Evolutionary conservation across 2,113 vertebrate genomes (phyloP).

Genomic region (Oryzias javanicus): DNA sequence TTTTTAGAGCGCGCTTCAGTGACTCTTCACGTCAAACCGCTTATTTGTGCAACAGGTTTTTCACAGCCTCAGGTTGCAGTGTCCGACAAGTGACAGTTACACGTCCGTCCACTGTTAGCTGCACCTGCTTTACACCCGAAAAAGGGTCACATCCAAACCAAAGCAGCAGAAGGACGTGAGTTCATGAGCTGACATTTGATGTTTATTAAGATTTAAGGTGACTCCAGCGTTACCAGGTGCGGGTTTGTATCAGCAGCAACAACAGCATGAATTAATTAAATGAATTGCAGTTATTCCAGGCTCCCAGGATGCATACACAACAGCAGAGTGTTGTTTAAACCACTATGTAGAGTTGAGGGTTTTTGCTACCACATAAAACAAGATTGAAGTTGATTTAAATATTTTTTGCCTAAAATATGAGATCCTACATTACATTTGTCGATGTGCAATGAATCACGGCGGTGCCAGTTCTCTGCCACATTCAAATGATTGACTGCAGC

Average conservation of each 20-base stretch:
- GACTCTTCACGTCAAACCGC: constrained; percentile 48
- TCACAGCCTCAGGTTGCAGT: constrained; percentile 35
- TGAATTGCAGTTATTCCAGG: neutral
- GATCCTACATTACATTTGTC: no score
- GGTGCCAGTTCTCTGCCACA: no score
- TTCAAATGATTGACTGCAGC: no score
- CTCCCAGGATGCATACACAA: neutral
- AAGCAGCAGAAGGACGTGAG: neutral
- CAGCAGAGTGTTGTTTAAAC: neutral
- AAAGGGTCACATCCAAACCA: neutral
- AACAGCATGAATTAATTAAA: neutral
- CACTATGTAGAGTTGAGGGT: neutral
- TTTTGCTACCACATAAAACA: no score
- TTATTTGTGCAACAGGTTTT: constrained; percentile 73
- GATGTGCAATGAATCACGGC: no score
- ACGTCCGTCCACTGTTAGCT: neutral
- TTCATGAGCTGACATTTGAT: neutral
- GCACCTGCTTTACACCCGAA: neutral
- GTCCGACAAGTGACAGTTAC: constrained; percentile 28
- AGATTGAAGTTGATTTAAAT: no score
- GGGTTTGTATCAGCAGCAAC: no score
- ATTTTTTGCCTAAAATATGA: no score
- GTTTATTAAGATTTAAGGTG: no score
- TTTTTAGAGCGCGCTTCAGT: constrained; percentile 69
- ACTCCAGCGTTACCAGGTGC: no score